Percentiles rank a stretch among this genome's conserved stretches.
Conservation (phyloP, 2,797 vertebrate species). For the Crocodylus rhombifer region DNA sequence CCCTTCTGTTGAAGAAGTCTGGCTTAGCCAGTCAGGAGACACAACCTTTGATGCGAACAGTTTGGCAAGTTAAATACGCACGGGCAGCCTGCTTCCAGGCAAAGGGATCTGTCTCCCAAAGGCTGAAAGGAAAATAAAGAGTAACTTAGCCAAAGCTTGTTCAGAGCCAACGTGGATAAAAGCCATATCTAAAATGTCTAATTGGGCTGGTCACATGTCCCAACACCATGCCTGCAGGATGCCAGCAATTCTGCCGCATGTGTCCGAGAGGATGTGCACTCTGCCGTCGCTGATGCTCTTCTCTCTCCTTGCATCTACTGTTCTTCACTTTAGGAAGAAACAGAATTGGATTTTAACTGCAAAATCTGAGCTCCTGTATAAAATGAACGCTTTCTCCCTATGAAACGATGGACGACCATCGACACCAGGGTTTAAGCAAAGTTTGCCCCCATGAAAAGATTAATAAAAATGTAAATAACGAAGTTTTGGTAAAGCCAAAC, state of each 20-base stretch:
- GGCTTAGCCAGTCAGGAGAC: neutral
- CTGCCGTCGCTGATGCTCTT: neutral
- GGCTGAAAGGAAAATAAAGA: neutral
- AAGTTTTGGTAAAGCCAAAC: too few relatives aligned
- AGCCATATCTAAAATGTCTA: neutral
- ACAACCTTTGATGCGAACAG: neutral
- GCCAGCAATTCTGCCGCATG: fast-evolving
- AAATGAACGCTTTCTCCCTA: too few relatives aligned
- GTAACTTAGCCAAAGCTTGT: neutral
- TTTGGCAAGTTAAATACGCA: neutral
- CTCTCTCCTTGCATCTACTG: neutral
- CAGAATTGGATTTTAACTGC: neutral
- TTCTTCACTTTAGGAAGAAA: neutral
- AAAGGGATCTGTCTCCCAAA: neutral
- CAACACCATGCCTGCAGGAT: neutral
- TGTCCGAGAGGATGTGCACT: neutral
- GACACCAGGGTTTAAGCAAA: too few relatives aligned
- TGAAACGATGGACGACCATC: too few relatives aligned
- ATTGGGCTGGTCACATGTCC: neutral
- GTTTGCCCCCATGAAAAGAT: too few relatives aligned
- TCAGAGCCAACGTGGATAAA: neutral
- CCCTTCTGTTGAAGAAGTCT: fast-evolving
- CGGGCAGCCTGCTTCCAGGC: neutral
- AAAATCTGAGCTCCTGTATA: neutral
- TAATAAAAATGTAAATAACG: too few relatives aligned